A percentile compares a stretch with the other conserved stretches of the same genome.
These are phyloP conservation scores for Volucella inflata DNA, from an alignment of 2,888 invertebrate genomes.

Conservation along the genomic window DNA sequence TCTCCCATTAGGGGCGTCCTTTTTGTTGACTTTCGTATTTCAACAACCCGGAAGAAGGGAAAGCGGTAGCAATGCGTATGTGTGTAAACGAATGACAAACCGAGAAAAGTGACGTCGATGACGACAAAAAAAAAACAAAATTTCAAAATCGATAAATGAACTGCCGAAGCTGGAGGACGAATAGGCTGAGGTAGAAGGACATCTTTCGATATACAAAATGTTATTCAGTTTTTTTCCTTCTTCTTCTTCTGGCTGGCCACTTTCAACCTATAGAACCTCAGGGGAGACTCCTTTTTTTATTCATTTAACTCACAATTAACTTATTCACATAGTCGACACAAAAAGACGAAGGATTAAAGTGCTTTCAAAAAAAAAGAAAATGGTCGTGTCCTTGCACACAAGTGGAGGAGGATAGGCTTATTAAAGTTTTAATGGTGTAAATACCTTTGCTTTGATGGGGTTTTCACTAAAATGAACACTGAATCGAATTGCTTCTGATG, in stretches of 20 bases:
- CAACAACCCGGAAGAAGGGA: conserved; percentile 27
- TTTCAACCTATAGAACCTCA: not conserved
- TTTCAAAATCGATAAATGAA: conserved; percentile 71
- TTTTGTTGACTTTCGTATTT: conserved; percentile 62
- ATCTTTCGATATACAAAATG: conserved; percentile 7
- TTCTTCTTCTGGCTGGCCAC: too few species aligned
- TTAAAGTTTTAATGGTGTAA: conserved; percentile 27
- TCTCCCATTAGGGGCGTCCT: conserved; percentile 41
- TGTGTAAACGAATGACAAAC: conserved; percentile 55
- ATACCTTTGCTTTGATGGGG: conserved; percentile 58
- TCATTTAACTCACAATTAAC: conserved; percentile 1
- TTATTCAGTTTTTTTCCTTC: conserved; percentile 12
- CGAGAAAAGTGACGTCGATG: not conserved
- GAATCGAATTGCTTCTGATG: not conserved
- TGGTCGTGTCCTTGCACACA: conserved; percentile 1
- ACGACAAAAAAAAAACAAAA: conserved; percentile 43
- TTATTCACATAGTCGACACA: conserved; percentile 20
- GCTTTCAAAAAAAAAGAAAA: not conserved
- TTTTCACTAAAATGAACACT: conserved; percentile 55
- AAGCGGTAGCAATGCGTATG: conserved; percentile 36
- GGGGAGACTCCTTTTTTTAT: not conserved
- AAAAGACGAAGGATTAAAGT: not conserved
- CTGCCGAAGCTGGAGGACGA: conserved; percentile 46
- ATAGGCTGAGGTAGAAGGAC: conserved; percentile 5
- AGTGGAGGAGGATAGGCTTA: not conserved